These are phyloP conservation scores for Sepioteuthis lessoniana DNA, from an alignment of 2,888 invertebrate species.

Conservation along the genomic window DNA sequence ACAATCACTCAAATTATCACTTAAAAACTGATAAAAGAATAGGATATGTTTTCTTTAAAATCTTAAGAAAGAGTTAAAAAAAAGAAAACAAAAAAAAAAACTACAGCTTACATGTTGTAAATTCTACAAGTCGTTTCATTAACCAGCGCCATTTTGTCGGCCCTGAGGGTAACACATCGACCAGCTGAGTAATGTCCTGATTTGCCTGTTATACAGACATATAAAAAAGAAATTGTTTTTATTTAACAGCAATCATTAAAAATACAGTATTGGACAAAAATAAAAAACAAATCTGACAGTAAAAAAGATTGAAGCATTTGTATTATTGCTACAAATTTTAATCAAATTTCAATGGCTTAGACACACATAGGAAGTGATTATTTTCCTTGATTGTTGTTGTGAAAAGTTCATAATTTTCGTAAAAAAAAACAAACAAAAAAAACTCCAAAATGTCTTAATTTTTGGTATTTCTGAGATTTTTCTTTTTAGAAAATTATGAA, in stretches of 20 bases:
- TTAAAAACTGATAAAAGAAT: background rate
- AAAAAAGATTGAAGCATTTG: too few relatives aligned
- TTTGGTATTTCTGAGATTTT: too few relatives aligned
- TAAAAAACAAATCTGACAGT: background rate
- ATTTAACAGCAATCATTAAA: background rate
- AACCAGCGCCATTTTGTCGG: constrained; percentile 95
- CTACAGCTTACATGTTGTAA: constrained; percentile 81
- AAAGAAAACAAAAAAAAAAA: background rate
- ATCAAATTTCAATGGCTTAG: too few relatives aligned
- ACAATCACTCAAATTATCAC: too few relatives aligned
- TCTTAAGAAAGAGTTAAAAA: background rate
- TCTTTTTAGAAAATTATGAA: too few relatives aligned
- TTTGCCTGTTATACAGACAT: constrained; percentile 80
- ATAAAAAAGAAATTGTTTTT: background rate
- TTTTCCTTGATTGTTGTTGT: too few relatives aligned
- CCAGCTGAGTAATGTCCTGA: constrained; percentile 92
- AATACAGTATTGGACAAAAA: background rate
- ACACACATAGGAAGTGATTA: too few relatives aligned
- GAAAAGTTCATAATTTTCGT: too few relatives aligned
- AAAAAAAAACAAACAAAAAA: too few relatives aligned
- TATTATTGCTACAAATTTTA: too few relatives aligned
- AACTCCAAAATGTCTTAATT: too few relatives aligned
- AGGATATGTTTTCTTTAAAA: background rate
- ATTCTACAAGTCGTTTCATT: constrained; percentile 87
- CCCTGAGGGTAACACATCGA: constrained; percentile 84